Percentiles rank a stretch among this genome's conserved stretches.
Evolutionary conservation across 1,140 invertebrate genomes (phyloP).

Genomic region (Cherax destructor): DNA sequence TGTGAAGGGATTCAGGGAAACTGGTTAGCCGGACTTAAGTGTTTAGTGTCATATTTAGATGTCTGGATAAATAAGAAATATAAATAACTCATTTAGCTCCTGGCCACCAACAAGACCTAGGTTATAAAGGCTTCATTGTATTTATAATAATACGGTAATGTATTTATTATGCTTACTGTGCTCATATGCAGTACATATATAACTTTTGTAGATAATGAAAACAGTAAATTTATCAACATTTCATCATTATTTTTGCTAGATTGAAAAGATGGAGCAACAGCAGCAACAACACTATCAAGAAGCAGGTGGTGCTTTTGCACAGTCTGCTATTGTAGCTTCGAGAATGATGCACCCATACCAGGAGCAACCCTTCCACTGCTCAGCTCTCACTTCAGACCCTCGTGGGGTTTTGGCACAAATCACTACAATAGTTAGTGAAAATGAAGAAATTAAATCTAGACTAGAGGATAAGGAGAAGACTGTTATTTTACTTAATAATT

Average conservation of each 20-base stretch:
- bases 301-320: not conserved
- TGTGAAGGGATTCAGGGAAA: too few relatives aligned
- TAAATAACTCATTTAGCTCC: too few relatives aligned
- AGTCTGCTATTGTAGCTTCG: not conserved
- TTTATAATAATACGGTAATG: too few relatives aligned
- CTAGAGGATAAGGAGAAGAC: slow-evolving; percentile 17
- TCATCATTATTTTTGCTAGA: not conserved
- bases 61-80: too few relatives aligned
- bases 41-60: too few relatives aligned
- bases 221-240: not conserved
- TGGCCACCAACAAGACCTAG: too few relatives aligned
- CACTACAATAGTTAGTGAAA: slow-evolving; percentile 29
- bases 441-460: slow-evolving; percentile 22
- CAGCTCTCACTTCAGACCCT: not conserved
- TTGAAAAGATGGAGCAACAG: slow-evolving; percentile 41
- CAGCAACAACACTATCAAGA: not conserved
- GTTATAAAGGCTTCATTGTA: too few relatives aligned
- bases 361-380: not conserved
- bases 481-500: slow-evolving; percentile 4
- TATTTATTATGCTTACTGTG: too few relatives aligned
- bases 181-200: too few relatives aligned
- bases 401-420: slow-evolving; percentile 26
- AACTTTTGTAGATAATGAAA: too few relatives aligned
- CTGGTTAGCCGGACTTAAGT: too few relatives aligned
- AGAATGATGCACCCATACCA: not conserved